Conservation (phyloP, 1,140 invertebrate species). For the Hormaphis cornu region DNA sequence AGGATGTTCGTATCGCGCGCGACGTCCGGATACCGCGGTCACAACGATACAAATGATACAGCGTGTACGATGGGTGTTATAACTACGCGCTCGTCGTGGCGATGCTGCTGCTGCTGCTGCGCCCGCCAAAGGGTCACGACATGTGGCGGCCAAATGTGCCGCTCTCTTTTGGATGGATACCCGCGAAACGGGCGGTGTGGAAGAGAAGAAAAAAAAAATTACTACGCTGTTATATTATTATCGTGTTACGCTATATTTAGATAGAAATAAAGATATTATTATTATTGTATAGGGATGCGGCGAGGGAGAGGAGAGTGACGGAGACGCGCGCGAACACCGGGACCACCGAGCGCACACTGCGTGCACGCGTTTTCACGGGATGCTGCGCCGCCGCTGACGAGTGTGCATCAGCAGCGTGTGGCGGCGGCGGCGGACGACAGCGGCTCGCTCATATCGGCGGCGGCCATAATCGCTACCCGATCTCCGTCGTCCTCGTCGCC, state of each 20-base stretch:
- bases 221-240: too few relatives aligned
- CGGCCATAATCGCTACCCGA: too few relatives aligned
- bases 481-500: too few relatives aligned
- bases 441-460: too few relatives aligned
- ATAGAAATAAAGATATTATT: background rate
- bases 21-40: too few relatives aligned
- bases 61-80: background rate
- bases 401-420: background rate
- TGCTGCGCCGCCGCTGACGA: background rate
- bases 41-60: background rate
- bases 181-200: background rate
- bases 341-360: slow-evolving; percentile 20
- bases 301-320: background rate
- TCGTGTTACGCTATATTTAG: too few relatives aligned
- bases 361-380: slow-evolving; percentile 17
- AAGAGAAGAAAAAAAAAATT: background rate
- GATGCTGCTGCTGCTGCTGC: background rate
- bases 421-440: too few relatives aligned
- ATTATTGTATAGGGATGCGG: accelerated
- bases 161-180: too few relatives aligned
- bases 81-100: background rate
- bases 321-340: slow-evolving; percentile 20
- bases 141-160: slow-evolving; percentile 26
- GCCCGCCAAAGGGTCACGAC: background rate
- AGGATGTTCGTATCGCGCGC: too few relatives aligned